These are phyloP conservation scores for Acromyrmex heyeri DNA, from an alignment of 1,140 invertebrate species.

Conservation along the genomic window DNA sequence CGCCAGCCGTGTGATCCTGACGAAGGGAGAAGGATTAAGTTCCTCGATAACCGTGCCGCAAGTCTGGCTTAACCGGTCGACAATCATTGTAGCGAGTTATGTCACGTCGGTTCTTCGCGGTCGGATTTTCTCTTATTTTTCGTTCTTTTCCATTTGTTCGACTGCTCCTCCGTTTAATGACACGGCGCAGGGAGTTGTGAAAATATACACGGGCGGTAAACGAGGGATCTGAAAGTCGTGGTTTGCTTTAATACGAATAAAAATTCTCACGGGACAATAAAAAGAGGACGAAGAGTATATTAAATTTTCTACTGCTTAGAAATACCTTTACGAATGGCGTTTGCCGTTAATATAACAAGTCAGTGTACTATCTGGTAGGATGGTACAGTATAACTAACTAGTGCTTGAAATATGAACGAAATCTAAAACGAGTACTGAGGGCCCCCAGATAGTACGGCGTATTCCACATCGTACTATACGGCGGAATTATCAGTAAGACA, in stretches of 20 bases:
- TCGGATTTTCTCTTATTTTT: conserved; percentile 44
- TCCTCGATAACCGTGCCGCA: conserved; percentile 74
- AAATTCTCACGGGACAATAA: not conserved
- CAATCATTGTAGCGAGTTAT: conserved; percentile 59
- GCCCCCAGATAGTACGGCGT: not conserved
- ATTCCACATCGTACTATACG: not conserved
- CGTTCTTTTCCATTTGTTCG: conserved; percentile 27
- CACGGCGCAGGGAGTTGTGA: not conserved
- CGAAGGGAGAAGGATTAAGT: conserved; percentile 71
- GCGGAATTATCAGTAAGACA: conserved; percentile 70
- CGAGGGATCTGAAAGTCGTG: not conserved
- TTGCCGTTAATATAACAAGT: conserved; percentile 1
- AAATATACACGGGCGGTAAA: conserved; percentile 29
- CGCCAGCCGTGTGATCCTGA: conserved; percentile 53
- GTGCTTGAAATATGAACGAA: conserved; percentile 36
- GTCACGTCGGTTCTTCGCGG: conserved; percentile 50
- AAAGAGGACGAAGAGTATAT: not conserved
- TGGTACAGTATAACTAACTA: not conserved
- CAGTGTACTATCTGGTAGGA: not conserved
- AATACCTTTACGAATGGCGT: not conserved
- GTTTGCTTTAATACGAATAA: conserved; percentile 7
- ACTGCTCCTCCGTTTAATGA: conserved; percentile 42
- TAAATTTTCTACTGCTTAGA: not conserved
- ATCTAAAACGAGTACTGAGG: conserved; percentile 7
- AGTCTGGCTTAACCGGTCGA: conserved; percentile 68